phyloP scores from a whole-genome alignment of 2,888 invertebrate genomes.

The Abrostola tripartita region DNA sequence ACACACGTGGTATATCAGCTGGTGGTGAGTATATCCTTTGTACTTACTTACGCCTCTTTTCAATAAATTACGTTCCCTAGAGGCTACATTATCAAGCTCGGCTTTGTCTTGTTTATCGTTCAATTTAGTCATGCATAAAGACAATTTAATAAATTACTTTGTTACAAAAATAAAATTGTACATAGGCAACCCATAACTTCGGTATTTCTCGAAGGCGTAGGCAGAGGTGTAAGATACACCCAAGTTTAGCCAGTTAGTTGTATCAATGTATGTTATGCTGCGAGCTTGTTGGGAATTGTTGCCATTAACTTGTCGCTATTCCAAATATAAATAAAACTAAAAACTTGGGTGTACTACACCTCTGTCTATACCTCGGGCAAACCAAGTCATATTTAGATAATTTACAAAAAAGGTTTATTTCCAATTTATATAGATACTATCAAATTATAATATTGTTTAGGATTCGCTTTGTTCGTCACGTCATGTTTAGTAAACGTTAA shows the following conservation, averaged over 20 bases:
- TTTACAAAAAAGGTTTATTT: conserved; percentile 29
- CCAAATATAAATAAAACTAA: no score
- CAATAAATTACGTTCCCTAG: conserved; percentile 51
- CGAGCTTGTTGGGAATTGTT: no score
- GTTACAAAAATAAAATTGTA: conserved; percentile 5
- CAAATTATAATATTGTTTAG: conserved; percentile 7
- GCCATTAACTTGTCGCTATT: no score
- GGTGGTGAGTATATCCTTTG: conserved; percentile 25
- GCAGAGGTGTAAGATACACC: no score
- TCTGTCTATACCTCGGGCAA: no score
- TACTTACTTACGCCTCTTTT: conserved; percentile 38
- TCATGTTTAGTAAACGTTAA: conserved; percentile 57
- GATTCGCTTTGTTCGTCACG: conserved; percentile 21
- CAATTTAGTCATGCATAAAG: conserved; percentile 45
- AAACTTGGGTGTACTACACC: no score
- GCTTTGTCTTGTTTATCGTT: conserved; percentile 54
- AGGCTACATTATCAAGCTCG: conserved; percentile 53
- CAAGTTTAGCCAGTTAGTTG: no score
- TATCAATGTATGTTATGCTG: no score
- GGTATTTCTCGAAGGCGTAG: no score
- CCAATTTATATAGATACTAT: neutral
- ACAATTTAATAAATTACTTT: conserved; percentile 28
- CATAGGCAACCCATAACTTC: neutral
- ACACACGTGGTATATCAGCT: conserved; percentile 40
- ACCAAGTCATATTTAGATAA: neutral